Percentiles rank a stretch among this genome's conserved stretches.
These are phyloP conservation scores for Sebastes taczanowskii DNA, from an alignment of 2,797 vertebrate species.

Conservation along the genomic window DNA sequence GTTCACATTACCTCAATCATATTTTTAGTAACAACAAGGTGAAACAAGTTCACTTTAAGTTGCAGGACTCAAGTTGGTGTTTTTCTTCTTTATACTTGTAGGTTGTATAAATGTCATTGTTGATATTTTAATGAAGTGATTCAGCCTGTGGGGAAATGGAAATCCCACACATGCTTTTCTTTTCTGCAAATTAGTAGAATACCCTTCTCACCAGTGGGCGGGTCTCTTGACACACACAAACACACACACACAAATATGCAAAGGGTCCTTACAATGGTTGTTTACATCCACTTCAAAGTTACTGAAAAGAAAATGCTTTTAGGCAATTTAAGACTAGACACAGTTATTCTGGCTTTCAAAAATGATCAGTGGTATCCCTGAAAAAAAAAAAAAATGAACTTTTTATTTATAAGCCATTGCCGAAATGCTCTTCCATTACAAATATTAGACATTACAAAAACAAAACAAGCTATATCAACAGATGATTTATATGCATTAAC, in stretches of 20 bases:
- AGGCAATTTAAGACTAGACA: background rate
- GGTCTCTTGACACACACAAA: background rate
- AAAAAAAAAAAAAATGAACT: no score
- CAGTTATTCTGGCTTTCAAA: background rate
- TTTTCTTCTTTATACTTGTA: background rate
- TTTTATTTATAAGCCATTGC: background rate
- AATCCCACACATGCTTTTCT: background rate
- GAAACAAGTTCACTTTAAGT: background rate
- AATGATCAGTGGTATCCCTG: background rate
- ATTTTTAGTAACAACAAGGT: background rate
- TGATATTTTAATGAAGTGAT: background rate
- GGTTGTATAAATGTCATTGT: background rate
- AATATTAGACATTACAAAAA: background rate
- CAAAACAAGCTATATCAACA: background rate
- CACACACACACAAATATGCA: background rate
- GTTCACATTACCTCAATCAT: background rate
- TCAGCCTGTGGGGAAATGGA: background rate
- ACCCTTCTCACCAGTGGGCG: background rate
- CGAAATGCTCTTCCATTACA: background rate
- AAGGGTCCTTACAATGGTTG: background rate
- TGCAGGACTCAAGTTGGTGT: background rate
- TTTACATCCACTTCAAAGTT: background rate
- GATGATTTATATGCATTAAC: background rate
- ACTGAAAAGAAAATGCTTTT: background rate
- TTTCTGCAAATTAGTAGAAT: constrained; percentile 11